Conservation (phyloP, 2,888 invertebrate genomes). For the Ennomos fuscantarius region DNA sequence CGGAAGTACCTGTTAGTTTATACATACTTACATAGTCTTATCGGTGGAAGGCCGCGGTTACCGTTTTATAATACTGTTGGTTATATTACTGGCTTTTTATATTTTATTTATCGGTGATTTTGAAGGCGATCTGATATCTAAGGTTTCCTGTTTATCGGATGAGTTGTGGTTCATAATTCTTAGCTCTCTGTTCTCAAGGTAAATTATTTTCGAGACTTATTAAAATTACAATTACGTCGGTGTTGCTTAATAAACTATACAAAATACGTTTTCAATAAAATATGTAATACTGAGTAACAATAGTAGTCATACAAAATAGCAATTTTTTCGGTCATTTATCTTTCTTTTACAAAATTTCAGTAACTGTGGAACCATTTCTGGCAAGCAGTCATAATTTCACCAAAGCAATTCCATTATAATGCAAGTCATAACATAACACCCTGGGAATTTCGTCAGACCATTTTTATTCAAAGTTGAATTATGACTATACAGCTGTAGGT, state of each 20-base stretch:
- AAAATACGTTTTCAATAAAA: too few species aligned
- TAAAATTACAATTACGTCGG: too few species aligned
- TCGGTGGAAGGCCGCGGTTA: slow-evolving; percentile 18
- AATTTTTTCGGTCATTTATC: too few species aligned
- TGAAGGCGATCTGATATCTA: slow-evolving; percentile 15
- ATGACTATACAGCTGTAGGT: slow-evolving; percentile 1
- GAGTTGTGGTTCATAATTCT: background rate
- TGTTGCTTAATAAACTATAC: too few species aligned
- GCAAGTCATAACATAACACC: slow-evolving; percentile 27
- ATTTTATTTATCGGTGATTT: slow-evolving; percentile 20
- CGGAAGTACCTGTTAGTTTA: slow-evolving; percentile 37
- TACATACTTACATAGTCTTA: slow-evolving; percentile 25
- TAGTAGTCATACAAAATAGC: too few species aligned
- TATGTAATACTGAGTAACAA: too few species aligned
- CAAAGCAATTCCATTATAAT: slow-evolving; percentile 20
- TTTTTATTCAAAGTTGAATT: slow-evolving; percentile 19
- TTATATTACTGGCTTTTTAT: slow-evolving; percentile 16
- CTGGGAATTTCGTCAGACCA: slow-evolving; percentile 24
- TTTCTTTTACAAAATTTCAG: slow-evolving; percentile 3
- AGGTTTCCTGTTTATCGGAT: slow-evolving; percentile 23
- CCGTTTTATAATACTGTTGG: slow-evolving; percentile 7
- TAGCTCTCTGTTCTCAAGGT: background rate
- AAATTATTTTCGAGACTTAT: background rate
- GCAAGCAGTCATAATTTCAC: slow-evolving; percentile 20
- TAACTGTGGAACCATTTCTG: slow-evolving; percentile 14